Evolutionary conservation across 2,888 invertebrate species (phyloP).

Genomic region (Tenodera sinensis): DNA sequence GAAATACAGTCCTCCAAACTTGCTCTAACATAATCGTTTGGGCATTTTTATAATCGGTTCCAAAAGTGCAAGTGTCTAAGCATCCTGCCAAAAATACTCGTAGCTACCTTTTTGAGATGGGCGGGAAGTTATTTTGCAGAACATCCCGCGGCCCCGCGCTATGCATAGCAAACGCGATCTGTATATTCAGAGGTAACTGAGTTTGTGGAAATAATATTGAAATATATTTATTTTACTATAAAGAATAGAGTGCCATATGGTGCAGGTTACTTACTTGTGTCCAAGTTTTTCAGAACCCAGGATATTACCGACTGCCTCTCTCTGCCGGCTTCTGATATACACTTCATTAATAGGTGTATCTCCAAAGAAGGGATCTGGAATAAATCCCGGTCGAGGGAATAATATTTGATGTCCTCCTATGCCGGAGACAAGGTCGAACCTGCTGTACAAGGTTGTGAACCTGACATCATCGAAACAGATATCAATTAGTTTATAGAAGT

Average conservation of each 20-base stretch:
- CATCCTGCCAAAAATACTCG: too few species aligned
- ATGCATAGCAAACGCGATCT: too few species aligned
- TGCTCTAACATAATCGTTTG: too few species aligned
- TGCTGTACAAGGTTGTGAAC: conserved; percentile 52
- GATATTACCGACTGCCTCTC: conserved; percentile 8
- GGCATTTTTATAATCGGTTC: too few species aligned
- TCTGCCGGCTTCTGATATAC: conserved; percentile 36
- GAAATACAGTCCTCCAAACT: too few species aligned
- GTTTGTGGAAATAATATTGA: too few species aligned
- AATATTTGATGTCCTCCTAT: conserved; percentile 50
- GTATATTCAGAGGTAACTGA: too few species aligned
- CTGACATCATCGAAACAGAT: conserved; percentile 54
- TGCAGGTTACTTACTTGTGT: conserved; percentile 6
- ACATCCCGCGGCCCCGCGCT: too few species aligned
- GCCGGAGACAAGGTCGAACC: conserved; percentile 48
- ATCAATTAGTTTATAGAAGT: conserved; percentile 49
- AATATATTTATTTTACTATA: too few species aligned
- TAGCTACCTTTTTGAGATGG: too few species aligned
- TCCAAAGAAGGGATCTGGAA: conserved; percentile 51
- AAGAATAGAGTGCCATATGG: not conserved
- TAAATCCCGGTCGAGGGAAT: conserved; percentile 50
- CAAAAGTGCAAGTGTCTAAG: too few species aligned
- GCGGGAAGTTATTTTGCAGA: too few species aligned
- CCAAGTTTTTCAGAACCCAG: conserved; percentile 20
- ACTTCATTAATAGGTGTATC: conserved; percentile 40